A percentile compares a stretch with the other conserved stretches of the same genome.
Evolutionary conservation across 2,797 vertebrate genomes (phyloP).

Genomic region (Muraenolepis orangiensis): DNA sequence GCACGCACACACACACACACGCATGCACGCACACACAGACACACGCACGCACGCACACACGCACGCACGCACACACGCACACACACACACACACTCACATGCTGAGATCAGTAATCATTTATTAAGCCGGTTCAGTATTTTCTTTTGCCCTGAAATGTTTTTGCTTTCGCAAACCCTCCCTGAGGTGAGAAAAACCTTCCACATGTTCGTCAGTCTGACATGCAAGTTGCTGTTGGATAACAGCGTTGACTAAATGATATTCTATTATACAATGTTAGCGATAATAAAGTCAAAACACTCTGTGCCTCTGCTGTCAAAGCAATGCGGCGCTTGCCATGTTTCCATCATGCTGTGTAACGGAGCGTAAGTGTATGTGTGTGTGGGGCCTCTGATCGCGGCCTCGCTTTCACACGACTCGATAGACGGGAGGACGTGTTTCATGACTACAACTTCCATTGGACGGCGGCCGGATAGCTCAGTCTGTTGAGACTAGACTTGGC

Average conservation of each 20-base stretch:
- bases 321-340: constrained; percentile 37
- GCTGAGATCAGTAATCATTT: not conserved
- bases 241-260: no score
- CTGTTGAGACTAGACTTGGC: no score
- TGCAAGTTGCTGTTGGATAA: no score
- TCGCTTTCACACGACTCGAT: constrained; percentile 37
- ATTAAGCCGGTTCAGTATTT: no score
- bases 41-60: not conserved
- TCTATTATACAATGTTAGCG: no score
- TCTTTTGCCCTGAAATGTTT: no score
- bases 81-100: not conserved
- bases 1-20: no score
- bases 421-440: constrained; percentile 51
- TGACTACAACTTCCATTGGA: no score
- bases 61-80: not conserved
- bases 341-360: constrained; percentile 41
- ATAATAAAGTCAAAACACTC: constrained; percentile 4
- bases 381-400: constrained; percentile 35
- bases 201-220: not conserved
- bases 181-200: no score
- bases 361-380: constrained; percentile 45
- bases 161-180: no score
- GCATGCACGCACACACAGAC: no score
- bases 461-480: no score
- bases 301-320: constrained; percentile 27